Evolutionary conservation across 2,888 invertebrate genomes (phyloP).

Genomic region (Drosophila peninsularis): DNA sequence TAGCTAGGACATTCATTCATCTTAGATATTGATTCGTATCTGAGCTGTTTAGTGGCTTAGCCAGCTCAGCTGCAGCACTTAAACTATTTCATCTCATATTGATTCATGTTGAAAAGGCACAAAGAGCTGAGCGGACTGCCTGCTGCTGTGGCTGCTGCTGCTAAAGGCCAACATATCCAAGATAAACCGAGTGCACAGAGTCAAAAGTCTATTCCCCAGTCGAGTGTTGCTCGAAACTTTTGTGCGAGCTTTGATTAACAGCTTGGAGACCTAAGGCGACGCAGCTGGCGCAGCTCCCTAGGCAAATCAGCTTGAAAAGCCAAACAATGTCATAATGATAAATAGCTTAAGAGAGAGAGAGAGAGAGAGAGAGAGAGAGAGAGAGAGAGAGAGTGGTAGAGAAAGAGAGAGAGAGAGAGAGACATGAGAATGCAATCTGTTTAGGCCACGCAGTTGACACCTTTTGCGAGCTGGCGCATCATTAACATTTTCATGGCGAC

Average conservation of each 20-base stretch:
- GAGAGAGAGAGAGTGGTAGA: not conserved
- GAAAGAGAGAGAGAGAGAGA: slow-evolving; percentile 1
- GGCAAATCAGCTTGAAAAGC: slow-evolving; percentile 69
- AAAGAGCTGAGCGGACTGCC: not conserved
- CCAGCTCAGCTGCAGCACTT: not conserved
- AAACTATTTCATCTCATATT: not conserved
- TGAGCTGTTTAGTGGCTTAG: not conserved
- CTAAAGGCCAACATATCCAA: not conserved
- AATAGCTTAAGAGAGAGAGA: slow-evolving; percentile 54
- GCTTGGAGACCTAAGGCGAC: slow-evolving; percentile 54
- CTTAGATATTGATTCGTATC: not conserved
- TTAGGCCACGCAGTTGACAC: slow-evolving; percentile 62
- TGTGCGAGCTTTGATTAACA: slow-evolving; percentile 68
- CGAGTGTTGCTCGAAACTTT: slow-evolving; percentile 25
- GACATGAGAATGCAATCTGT: not conserved
- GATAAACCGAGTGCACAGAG: slow-evolving; percentile 7
- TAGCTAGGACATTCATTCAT: too few relatives aligned
- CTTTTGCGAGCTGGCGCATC: slow-evolving; percentile 57
- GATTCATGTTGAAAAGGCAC: not conserved
- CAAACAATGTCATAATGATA: slow-evolving; percentile 74
- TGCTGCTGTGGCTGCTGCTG: not conserved
- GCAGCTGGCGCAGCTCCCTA: slow-evolving; percentile 59
- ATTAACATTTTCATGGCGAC: slow-evolving; percentile 74
- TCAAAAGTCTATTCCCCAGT: slow-evolving; percentile 42
- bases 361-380: slow-evolving; percentile 1